Conservation (phyloP, 2,888 invertebrate species). For the Diarsia brunnea region DNA sequence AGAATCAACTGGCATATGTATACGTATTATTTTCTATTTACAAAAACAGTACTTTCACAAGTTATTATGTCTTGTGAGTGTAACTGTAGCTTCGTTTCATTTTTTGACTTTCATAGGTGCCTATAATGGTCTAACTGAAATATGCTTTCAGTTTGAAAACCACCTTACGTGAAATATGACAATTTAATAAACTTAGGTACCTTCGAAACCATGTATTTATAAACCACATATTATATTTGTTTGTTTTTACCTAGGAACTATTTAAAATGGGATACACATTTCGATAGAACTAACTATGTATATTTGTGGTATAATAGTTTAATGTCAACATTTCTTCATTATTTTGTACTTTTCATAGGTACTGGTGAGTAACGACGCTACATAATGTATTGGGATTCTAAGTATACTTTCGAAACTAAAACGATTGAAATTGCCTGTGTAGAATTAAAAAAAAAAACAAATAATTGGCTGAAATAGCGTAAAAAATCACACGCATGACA, state of each 20-base stretch:
- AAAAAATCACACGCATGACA: constrained; percentile 50
- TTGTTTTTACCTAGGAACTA: not conserved
- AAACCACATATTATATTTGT: no score
- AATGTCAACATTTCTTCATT: constrained; percentile 30
- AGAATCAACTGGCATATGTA: no score
- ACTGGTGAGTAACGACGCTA: constrained; percentile 66
- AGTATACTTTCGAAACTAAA: constrained; percentile 48
- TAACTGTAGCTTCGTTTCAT: no score
- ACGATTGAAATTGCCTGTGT: constrained; percentile 33
- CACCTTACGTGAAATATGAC: no score
- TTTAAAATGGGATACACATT: not conserved
- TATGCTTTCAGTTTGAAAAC: no score
- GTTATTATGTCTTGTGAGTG: no score
- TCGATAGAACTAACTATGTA: not conserved
- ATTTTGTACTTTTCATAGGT: constrained; percentile 68
- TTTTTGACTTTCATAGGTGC: no score
- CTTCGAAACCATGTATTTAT: no score
- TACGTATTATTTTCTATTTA: no score
- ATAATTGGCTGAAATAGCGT: constrained; percentile 47
- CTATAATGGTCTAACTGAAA: no score
- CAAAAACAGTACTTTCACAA: no score
- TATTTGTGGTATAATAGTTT: constrained; percentile 4
- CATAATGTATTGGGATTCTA: constrained; percentile 50
- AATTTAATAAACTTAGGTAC: no score
- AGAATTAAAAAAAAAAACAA: constrained; percentile 41